phyloP scores from a whole-genome alignment of 2,888 invertebrate genomes.

The Blastobasis lacticolella region DNA sequence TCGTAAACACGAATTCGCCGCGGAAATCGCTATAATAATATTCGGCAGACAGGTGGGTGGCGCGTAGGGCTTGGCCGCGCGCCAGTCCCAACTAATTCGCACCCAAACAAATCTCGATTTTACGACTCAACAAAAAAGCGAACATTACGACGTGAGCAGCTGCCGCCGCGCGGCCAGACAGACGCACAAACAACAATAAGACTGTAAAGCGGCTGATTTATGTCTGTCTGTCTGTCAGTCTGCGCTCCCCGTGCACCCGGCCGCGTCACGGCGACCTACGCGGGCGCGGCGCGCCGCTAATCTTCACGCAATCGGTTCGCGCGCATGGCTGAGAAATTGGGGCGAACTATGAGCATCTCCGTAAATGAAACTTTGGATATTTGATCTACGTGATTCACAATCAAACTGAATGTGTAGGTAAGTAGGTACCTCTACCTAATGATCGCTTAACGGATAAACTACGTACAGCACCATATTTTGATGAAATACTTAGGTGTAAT shows the following conservation, averaged over 20 bases:
- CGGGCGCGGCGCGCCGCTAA: neutral
- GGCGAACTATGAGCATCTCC: too few species aligned
- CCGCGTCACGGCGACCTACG: neutral
- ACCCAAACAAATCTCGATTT: conserved; percentile 43
- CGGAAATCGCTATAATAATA: neutral
- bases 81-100: conserved; percentile 33
- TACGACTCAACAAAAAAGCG: conserved; percentile 38
- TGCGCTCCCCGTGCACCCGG: conserved; percentile 10
- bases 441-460: conserved; percentile 1
- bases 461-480: neutral
- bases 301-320: neutral
- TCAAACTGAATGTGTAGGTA: neutral
- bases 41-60: neutral
- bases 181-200: conserved; percentile 36
- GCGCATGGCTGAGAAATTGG: too few species aligned
- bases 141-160: conserved; percentile 20
- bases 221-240: conserved; percentile 27
- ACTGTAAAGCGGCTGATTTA: conserved; percentile 34
- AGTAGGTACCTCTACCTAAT: neutral
- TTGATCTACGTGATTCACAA: too few species aligned
- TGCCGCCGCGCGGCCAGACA: conserved; percentile 9
- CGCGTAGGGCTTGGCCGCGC: conserved; percentile 23
- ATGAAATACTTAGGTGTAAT: too few species aligned
- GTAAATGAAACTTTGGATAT: too few species aligned
- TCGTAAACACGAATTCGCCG: neutral